Evolutionary conservation across 1,140 invertebrate genomes (phyloP), one percentile per base, ranked within the genome.

Genomic region (Aleiodes sp.): DNA sequence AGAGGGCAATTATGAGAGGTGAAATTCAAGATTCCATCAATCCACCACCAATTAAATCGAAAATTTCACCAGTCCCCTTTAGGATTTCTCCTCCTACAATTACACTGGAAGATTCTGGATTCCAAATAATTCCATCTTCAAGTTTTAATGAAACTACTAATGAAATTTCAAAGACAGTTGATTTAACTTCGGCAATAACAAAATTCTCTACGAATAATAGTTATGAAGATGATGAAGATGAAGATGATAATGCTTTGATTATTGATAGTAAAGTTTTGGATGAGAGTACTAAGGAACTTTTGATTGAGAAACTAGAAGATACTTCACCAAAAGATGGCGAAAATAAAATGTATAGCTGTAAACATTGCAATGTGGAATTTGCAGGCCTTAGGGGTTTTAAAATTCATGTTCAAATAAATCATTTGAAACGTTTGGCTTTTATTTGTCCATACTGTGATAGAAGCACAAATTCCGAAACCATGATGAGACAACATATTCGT

Each of bases 391-490:
- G 82, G 4, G 85, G 85, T 1, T 83, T 85, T 16, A 86, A 86
- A 46, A 61, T 82, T 2, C 87, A 87, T 31, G 76, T 87, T 3
- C 75, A 81, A 28, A 33, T 81, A 0, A 75, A 73, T 0, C 87
- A 87, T 65, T 65, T 87, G 1, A 82, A 82, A 35, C 77, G 78
- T n/a, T 72, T 82, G 4, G 56, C 62, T n/a, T 87, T 73, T 12
- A 26, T 81, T 0, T 87, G 86, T 39, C 73, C 81, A 0, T 82
- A 87, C 21, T 87, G 86, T 24, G 80, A 85, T 19, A 76, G 82
- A 7, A 86, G 81, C 28, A 69, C 77, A 0, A 84, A 81, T 31
- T 77, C 77, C 0, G 80, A 83, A 29, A 0, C 6, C 0, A 41
- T 79, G 8, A 80, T 87, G 66, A 41, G 74, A 0, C 76, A 82